These are phyloP conservation scores for Sylvilagus bachmani DNA, from an alignment of 2,113 vertebrate species.

Conservation along the genomic window DNA sequence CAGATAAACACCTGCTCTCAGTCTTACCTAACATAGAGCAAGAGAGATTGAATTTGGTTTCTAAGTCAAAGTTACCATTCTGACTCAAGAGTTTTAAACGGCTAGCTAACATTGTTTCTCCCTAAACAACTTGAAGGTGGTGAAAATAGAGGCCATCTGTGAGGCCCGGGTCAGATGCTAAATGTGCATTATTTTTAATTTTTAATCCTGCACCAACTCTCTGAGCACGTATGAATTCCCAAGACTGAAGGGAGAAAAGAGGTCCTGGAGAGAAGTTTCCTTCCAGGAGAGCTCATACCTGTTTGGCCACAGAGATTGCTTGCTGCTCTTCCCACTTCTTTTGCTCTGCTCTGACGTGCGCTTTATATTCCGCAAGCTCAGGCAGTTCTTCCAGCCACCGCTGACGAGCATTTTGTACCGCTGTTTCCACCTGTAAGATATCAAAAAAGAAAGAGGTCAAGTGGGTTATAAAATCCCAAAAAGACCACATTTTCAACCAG, in stretches of 20 bases:
- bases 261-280: neutral
- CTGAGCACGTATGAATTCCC: neutral
- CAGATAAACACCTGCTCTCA: neutral
- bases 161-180: neutral
- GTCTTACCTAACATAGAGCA: neutral
- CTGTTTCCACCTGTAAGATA: conserved; percentile 91
- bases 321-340: conserved; percentile 92
- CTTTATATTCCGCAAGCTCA: conserved; percentile 92
- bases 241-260: neutral
- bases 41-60: neutral
- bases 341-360: conserved; percentile 88
- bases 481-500: neutral
- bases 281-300: conserved; percentile 83
- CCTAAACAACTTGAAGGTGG: neutral
- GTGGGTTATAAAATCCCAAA: neutral
- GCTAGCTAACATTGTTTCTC: neutral
- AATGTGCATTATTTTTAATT: neutral
- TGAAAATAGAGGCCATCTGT: neutral
- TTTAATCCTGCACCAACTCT: neutral
- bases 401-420: conserved; percentile 91
- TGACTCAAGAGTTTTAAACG: neutral
- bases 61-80: neutral
- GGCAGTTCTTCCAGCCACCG: conserved; percentile 94
- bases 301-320: conserved; percentile 85
- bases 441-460: neutral